phyloP scores from a whole-genome alignment of 2,888 invertebrate species.

The Pandemis corylana region DNA sequence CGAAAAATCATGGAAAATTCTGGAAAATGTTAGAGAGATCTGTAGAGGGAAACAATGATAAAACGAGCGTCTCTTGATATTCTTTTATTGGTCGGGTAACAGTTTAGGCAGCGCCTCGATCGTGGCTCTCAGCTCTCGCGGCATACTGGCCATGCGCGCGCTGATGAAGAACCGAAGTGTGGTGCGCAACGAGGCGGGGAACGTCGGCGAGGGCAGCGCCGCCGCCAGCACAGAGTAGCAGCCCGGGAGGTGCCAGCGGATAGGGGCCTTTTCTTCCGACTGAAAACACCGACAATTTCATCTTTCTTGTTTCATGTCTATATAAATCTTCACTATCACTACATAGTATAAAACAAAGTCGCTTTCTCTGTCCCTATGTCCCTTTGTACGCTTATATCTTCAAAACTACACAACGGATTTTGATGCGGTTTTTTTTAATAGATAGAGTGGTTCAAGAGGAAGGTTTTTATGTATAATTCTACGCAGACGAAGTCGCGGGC shows the following conservation, averaged over 20 bases:
- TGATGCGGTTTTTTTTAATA: no score
- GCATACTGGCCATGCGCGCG: conserved; percentile 53
- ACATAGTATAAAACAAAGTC: no score
- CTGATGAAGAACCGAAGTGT: conserved; percentile 70
- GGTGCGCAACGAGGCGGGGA: conserved; percentile 65
- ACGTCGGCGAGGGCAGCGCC: conserved; percentile 56
- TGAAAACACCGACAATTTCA: conserved; percentile 53
- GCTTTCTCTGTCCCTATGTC: no score
- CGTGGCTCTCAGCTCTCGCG: conserved; percentile 47
- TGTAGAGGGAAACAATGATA: not conserved
- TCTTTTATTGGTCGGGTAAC: not conserved
- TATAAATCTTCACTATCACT: no score
- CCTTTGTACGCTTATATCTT: no score
- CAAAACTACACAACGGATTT: no score
- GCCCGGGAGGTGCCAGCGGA: conserved; percentile 86
- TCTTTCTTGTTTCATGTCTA: no score
- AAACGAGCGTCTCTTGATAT: not conserved
- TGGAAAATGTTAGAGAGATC: no score
- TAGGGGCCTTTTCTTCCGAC: conserved; percentile 88
- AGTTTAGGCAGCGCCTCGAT: conserved; percentile 49
- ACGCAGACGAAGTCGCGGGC: no score
- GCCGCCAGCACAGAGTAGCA: conserved; percentile 83
- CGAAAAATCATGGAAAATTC: no score
- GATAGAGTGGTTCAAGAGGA: no score
- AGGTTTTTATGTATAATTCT: no score